Conservation (phyloP, 2,888 invertebrate genomes). For the Acrobasis suavella region DNA sequence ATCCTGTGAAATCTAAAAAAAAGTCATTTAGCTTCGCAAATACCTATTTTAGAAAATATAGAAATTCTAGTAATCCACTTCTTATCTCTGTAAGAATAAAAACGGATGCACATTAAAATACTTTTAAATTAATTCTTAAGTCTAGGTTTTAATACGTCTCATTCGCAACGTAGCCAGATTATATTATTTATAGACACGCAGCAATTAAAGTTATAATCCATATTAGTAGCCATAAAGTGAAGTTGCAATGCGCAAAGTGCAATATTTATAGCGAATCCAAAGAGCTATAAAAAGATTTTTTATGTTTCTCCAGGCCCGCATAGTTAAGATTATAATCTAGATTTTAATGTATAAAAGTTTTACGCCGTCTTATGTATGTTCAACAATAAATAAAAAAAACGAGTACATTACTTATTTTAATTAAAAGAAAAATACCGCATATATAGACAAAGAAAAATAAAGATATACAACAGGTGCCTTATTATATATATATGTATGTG, state of each 20-base stretch:
- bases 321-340: not conserved
- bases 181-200: not conserved
- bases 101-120: not conserved
- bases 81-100: not conserved
- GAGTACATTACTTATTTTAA: no score
- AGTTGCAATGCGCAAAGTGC: not conserved
- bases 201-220: not conserved
- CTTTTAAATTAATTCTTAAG: not conserved
- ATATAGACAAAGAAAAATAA: no score
- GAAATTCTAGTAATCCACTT: no score
- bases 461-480: no score
- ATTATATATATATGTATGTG: no score
- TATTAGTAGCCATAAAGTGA: not conserved
- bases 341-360: not conserved
- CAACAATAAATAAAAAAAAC: no score
- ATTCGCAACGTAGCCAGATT: not conserved
- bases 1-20: no score
- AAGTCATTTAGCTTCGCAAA: no score
- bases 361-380: not conserved
- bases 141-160: not conserved
- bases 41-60: no score
- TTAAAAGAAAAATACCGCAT: no score
- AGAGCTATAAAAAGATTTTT: not conserved
- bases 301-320: not conserved
- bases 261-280: not conserved